phyloP scores from a whole-genome alignment of 2,113 vertebrate species.

The Fulica atra region DNA sequence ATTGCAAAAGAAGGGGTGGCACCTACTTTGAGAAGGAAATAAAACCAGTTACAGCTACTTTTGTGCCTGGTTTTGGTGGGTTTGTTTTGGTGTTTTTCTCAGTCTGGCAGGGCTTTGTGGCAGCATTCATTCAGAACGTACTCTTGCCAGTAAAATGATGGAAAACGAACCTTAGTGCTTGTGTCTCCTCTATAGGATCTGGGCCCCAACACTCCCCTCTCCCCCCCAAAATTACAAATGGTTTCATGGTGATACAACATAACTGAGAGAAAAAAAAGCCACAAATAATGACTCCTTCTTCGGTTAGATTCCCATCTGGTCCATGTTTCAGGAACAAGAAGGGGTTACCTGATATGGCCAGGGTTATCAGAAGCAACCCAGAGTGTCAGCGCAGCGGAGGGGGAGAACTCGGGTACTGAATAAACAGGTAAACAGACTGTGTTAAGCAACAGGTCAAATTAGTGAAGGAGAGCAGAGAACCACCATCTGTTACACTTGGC shows the following conservation, averaged over 20 bases:
- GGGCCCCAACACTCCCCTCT: not conserved
- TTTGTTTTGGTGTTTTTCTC: not conserved
- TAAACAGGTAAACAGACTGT: not conserved
- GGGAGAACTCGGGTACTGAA: not conserved
- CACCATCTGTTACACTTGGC: not conserved
- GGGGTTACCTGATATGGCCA: rapidly evolving
- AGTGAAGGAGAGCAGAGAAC: not conserved
- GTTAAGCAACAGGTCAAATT: not conserved
- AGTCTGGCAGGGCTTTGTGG: not conserved
- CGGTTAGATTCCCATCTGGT: not conserved
- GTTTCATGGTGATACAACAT: not conserved
- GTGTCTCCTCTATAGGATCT: not conserved
- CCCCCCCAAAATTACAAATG: not conserved
- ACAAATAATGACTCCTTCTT: not conserved
- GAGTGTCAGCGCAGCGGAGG: not conserved
- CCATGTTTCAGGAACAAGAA: not conserved
- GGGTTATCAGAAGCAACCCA: not conserved
- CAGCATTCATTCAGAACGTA: not conserved
- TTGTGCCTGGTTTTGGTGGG: not conserved
- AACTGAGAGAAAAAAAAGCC: not conserved
- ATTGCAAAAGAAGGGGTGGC: not conserved
- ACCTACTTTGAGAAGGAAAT: not conserved
- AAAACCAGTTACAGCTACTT: not conserved
- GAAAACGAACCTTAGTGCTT: not conserved
- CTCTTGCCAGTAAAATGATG: not conserved